A percentile compares a stretch with the other conserved stretches of the same genome.
phyloP scores from a whole-genome alignment of 2,888 invertebrate species.

The Lissocephala sabroskyi region DNA sequence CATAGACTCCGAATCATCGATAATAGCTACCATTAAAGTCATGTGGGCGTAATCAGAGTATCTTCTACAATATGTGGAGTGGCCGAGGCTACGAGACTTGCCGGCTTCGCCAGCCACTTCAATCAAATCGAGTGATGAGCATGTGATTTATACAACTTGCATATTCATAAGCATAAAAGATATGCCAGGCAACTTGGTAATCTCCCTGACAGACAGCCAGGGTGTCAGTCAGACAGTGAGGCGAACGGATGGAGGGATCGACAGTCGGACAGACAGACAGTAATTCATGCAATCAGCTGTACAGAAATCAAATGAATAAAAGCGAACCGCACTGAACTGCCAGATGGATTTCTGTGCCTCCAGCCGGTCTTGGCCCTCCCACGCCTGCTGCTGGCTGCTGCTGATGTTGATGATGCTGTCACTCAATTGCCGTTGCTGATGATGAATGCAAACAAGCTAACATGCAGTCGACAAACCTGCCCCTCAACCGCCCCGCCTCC shows the following conservation, averaged over 20 bases:
- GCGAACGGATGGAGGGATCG: background rate
- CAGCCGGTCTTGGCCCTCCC: constrained; percentile 19
- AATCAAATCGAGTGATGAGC: constrained; percentile 47
- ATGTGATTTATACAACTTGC: constrained; percentile 26
- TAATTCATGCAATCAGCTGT: constrained; percentile 49
- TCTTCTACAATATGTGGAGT: too few species aligned
- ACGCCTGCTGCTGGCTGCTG: constrained; percentile 21
- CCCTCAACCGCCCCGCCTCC: too few species aligned
- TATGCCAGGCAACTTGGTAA: too few species aligned
- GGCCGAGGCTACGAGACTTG: too few species aligned
- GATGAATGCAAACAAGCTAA: constrained; percentile 49
- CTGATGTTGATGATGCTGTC: constrained; percentile 33
- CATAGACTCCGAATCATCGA: too few species aligned
- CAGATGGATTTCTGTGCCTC: background rate
- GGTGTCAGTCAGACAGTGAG: constrained; percentile 7
- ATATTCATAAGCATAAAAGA: constrained; percentile 58
- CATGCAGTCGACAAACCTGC: constrained; percentile 2
- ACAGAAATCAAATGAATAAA: constrained; percentile 46
- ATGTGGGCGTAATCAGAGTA: too few species aligned
- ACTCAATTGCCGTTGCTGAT: constrained; percentile 46
- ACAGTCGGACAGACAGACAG: constrained; percentile 28
- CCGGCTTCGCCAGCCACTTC: constrained; percentile 25
- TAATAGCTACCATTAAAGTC: too few species aligned
- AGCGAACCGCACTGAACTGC: constrained; percentile 28
- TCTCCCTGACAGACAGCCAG: constrained; percentile 25